Evolutionary conservation across 2,888 invertebrate species (phyloP).

Genomic region (Dasypolia templi): DNA sequence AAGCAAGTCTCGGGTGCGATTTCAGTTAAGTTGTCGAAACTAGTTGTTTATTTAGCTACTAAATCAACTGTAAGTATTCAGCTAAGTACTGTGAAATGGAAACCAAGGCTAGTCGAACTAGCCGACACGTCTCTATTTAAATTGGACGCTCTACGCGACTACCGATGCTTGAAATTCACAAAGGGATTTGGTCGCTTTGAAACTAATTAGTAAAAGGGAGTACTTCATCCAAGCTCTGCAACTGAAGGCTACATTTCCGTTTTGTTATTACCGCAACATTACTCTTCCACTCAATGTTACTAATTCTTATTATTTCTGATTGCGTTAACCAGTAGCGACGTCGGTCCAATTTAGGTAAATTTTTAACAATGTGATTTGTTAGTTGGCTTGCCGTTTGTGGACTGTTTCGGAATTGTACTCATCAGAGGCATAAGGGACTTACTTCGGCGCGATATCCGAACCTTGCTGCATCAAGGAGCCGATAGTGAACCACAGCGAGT

Average conservation of each 20-base stretch:
- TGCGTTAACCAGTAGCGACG: conserved; percentile 46
- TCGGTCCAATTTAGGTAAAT: conserved; percentile 29
- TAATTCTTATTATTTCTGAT: conserved; percentile 49
- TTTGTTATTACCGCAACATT: conserved; percentile 71
- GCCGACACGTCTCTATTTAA: conserved; percentile 85
- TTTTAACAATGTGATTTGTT: conserved; percentile 27
- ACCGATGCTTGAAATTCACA: conserved; percentile 88
- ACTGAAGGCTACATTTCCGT: conserved; percentile 86
- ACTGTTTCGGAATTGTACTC: conserved; percentile 78
- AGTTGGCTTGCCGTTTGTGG: conserved; percentile 41
- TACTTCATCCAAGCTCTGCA: conserved; percentile 81
- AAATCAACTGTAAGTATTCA: conserved; percentile 79
- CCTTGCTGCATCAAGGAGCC: conserved; percentile 98
- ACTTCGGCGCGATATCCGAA: conserved; percentile 97
- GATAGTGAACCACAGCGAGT: conserved; percentile 98
- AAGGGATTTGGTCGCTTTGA: conserved; percentile 88
- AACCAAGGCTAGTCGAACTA: conserved; percentile 80
- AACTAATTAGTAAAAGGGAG: conserved; percentile 87
- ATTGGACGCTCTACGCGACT: conserved; percentile 82
- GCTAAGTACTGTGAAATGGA: conserved; percentile 81
- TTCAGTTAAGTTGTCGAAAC: conserved; percentile 72
- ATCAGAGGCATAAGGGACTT: conserved; percentile 88
- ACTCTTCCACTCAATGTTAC: conserved; percentile 64
- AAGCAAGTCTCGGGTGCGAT: conserved; percentile 83
- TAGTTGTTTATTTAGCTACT: conserved; percentile 82